Base-by-base conservation (phyloP, 2,797 vertebrate genomes). In the Craterocephalus amniculus region DNA sequence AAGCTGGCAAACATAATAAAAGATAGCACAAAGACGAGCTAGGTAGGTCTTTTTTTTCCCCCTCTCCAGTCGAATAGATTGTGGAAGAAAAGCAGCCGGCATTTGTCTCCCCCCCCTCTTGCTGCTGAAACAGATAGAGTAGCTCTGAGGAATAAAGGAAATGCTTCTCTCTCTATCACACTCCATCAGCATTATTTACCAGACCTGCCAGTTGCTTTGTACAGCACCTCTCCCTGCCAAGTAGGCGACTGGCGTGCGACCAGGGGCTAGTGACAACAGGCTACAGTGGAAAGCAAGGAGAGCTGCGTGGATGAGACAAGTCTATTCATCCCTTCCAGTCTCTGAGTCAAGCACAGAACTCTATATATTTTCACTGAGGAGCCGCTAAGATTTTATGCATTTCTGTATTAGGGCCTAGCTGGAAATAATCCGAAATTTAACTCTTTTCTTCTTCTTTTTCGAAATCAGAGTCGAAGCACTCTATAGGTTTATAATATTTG, bases 211-310 rank as follows among this genome's bases (percentile, higher is more conserved):
- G 91, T 92, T 92, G 93, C 94, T 94, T 93, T 94, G 92, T 90
- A 89, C 90, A 88, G 87, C 92, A 89, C 91, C 89, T 92, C 87
- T 89, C 87, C 79, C 92, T 94, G 94, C 94, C 93, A 94, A 95
- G 93, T 93, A 93, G 93, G 93, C 92, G 87, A 94, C 87, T 94
- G 94, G 94, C 94, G 73, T 75, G 57, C 83, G 72, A 93, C 93
- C 93, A 94, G 91, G 89, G 93, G 91, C 91, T 88, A 92, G 91
- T 92, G 92, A 94, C 93, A 94, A 94, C 93, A 92, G 92, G 91
- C 92, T 88, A 93, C 90, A 92, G 93, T 90, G 89, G 89, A 93
- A 93, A 90, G 88, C 89, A 89, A 91, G 90, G 87, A 91, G 92
- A 91, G 88, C 86, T 82, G 83, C 84, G 88, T 85, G 84, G 85